Conservation (phyloP, 2,113 vertebrate genomes). For the Hyperoodon ampullatus region DNA sequence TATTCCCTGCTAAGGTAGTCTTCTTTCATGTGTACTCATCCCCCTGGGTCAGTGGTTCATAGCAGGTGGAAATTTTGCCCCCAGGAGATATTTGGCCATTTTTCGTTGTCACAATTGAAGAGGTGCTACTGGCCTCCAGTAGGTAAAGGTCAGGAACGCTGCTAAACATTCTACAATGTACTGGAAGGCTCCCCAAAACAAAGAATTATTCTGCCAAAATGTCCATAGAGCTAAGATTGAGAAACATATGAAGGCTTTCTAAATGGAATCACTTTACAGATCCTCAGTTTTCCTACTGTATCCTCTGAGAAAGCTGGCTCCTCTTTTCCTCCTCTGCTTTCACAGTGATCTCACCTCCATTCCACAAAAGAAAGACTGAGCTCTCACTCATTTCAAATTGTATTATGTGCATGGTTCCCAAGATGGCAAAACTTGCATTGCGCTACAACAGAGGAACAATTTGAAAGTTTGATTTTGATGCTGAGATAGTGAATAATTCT, state of each 20-base stretch:
- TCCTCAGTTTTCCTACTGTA: neutral
- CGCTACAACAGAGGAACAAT: neutral
- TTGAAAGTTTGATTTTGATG: neutral
- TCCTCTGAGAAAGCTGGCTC: neutral
- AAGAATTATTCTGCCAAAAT: neutral
- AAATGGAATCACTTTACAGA: neutral
- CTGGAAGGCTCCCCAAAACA: neutral
- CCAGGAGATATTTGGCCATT: neutral
- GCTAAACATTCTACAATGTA: neutral
- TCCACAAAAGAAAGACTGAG: neutral
- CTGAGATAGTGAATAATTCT: slow-evolving; percentile 36
- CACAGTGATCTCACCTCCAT: neutral
- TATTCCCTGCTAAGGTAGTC: neutral
- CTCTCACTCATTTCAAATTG: neutral
- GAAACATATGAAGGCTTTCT: neutral
- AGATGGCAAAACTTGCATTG: neutral
- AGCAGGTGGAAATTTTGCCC: neutral
- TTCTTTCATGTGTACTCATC: neutral
- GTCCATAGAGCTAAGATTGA: neutral
- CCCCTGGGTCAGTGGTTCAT: neutral
- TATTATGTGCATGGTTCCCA: neutral
- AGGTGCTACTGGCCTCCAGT: neutral
- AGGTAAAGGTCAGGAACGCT: neutral
- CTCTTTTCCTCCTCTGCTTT: neutral
- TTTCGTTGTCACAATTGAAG: neutral